Base-by-base conservation (phyloP, 2,888 invertebrate species). In the Catonia carolina region DNA sequence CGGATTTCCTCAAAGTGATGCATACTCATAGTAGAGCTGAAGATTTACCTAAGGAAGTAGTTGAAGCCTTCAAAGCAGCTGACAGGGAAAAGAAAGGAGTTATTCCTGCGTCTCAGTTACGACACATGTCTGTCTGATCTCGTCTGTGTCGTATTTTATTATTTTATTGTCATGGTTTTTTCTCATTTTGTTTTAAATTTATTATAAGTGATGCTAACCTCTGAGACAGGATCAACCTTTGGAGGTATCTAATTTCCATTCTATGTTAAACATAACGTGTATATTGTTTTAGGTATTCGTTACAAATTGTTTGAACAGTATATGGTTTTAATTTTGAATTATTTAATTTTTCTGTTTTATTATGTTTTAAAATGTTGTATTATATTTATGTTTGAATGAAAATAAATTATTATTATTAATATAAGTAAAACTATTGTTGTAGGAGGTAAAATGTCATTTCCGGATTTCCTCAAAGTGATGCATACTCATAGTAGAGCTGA, bases 1-100 rank as follows among this genome's bases (percentile, higher is more conserved):
- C 96, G 0, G 94, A 95, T 68, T 96, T 97, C 69, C 73, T 97
- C 47, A 94, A 96, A 69, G 89, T 95, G 1, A 92, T 96, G 90
- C 93, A 96, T 70, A 83, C 88, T 55, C 95, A 96, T 71, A 89
- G 86, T 23, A 78, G 76, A 69, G 85, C 86, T 5, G 93, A 94
- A 70, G 85, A 90, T 67, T 74, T 90, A 12, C 88, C 90, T 0
- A 81, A 80, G 66, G 91, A 93, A 77, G 85, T 91, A 58, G 70
- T 93, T 50, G 87, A 89, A 51, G 96, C 95, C 0, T 96, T 97
- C 72, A 83, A 82, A 70, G 93, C 95, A 0, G 90, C 85, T 8
- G 96, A 94, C 72, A 75, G 78, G 0, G 77, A 80, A 8, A 84
- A 83, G 62, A 83, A 76, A 55, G 89, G 89, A 0, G 78, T 80